These are phyloP conservation scores for Anastrepha ludens DNA, from an alignment of 1,140 invertebrate species.

Conservation along the genomic window DNA sequence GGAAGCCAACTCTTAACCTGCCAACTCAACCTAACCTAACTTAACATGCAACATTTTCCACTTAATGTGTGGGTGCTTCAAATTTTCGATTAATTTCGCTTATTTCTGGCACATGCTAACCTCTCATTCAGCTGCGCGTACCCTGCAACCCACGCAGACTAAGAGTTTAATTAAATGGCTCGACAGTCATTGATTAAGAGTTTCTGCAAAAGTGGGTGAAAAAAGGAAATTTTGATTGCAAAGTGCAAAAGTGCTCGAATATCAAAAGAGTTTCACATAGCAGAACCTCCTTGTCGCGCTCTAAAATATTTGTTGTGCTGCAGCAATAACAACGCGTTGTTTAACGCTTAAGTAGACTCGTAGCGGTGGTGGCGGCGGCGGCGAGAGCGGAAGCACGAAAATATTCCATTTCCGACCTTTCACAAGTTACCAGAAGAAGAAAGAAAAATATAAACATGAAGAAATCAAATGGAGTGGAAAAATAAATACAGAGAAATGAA, in stretches of 20 bases:
- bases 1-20: no score
- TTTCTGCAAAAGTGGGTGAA: background rate
- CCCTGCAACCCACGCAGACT: background rate
- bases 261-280: background rate
- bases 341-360: background rate
- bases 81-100: conserved; percentile 11
- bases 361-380: background rate
- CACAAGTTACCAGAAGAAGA: background rate
- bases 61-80: no score
- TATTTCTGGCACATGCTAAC: background rate
- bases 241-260: background rate
- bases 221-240: background rate
- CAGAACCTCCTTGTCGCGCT: background rate
- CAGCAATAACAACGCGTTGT: background rate
- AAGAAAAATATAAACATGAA: background rate
- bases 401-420: conserved; percentile 16
- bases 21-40: no score
- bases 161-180: conserved; percentile 7
- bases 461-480: background rate
- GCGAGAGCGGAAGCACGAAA: background rate
- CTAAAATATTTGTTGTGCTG: background rate
- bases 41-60: no score
- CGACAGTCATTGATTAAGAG: background rate
- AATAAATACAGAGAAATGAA: conserved; percentile 6
- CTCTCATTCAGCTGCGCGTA: background rate